These are phyloP conservation scores for Muschampia plurimacula DNA, from an alignment of 2,888 invertebrate species.

Conservation along the genomic window DNA sequence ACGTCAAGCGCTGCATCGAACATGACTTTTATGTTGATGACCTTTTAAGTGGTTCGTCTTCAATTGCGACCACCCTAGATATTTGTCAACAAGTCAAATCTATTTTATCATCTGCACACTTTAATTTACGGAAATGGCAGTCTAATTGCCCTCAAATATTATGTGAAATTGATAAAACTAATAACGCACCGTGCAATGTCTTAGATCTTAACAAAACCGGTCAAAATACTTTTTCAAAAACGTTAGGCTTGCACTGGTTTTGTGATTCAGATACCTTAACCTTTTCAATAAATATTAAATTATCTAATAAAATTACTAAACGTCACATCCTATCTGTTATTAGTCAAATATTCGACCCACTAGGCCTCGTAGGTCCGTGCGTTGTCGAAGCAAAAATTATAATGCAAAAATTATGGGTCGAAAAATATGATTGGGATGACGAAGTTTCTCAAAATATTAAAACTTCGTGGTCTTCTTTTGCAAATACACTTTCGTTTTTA, in stretches of 20 bases:
- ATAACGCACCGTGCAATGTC: not conserved
- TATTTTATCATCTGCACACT: constrained; percentile 20
- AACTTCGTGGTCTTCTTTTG: constrained; percentile 24
- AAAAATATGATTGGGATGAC: constrained; percentile 42
- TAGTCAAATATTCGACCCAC: constrained; percentile 9
- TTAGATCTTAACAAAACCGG: constrained; percentile 9
- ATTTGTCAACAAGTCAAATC: constrained; percentile 8
- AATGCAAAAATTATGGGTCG: constrained; percentile 45
- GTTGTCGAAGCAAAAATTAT: constrained; percentile 46
- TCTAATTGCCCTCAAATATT: constrained; percentile 13
- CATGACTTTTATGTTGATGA: constrained; percentile 22
- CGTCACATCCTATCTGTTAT: constrained; percentile 21
- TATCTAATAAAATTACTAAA: constrained; percentile 6
- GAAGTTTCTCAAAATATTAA: constrained; percentile 42
- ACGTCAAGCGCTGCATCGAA: not conserved
- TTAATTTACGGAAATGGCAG: constrained; percentile 25
- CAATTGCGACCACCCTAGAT: constrained; percentile 4
- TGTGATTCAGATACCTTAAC: constrained; percentile 9
- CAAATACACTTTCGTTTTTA: constrained; percentile 26
- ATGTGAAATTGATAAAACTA: constrained; percentile 1
- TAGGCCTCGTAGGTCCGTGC: constrained; percentile 41
- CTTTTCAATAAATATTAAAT: constrained; percentile 17
- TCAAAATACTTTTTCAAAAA: constrained; percentile 15
- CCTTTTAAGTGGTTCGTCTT: constrained; percentile 17
- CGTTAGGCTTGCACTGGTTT: constrained; percentile 8